A percentile compares a stretch with the other conserved stretches of the same genome.
phyloP scores from a whole-genome alignment of 2,888 invertebrate species.

The Cabera pusaria region DNA sequence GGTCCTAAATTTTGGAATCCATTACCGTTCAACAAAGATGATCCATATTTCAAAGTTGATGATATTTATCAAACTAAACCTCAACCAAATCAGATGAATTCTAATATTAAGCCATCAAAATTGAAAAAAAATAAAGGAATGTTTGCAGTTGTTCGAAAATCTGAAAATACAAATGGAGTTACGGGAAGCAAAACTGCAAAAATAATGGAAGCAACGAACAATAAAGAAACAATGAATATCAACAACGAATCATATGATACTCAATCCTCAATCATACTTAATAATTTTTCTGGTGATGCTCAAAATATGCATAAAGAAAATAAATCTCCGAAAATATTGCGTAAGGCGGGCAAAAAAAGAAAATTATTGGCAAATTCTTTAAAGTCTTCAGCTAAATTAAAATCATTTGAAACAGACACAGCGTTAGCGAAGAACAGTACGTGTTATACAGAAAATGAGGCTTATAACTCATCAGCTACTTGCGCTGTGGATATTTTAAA shows the following conservation, averaged over 20 bases:
- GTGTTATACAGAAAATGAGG: too few relatives aligned
- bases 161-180: constrained; percentile 5
- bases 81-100: constrained; percentile 11
- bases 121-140: constrained; percentile 6
- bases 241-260: neutral
- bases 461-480: too few relatives aligned
- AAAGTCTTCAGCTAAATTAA: too few relatives aligned
- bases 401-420: too few relatives aligned
- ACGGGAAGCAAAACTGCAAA: constrained; percentile 1
- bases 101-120: constrained; percentile 6
- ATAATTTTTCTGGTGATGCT: too few relatives aligned
- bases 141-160: neutral
- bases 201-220: neutral
- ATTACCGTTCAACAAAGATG: constrained; percentile 25
- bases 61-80: constrained; percentile 6
- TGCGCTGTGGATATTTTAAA: too few relatives aligned
- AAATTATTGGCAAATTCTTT: too few relatives aligned
- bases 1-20: constrained; percentile 52
- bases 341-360: too few relatives aligned
- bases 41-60: constrained; percentile 17
- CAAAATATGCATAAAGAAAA: too few relatives aligned
- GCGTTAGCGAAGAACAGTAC: too few relatives aligned
- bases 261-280: too few relatives aligned
- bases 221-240: constrained; percentile 2
- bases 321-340: too few relatives aligned